Conservation (phyloP, 2,113 vertebrate genomes). For the Tiliqua scincoides region DNA sequence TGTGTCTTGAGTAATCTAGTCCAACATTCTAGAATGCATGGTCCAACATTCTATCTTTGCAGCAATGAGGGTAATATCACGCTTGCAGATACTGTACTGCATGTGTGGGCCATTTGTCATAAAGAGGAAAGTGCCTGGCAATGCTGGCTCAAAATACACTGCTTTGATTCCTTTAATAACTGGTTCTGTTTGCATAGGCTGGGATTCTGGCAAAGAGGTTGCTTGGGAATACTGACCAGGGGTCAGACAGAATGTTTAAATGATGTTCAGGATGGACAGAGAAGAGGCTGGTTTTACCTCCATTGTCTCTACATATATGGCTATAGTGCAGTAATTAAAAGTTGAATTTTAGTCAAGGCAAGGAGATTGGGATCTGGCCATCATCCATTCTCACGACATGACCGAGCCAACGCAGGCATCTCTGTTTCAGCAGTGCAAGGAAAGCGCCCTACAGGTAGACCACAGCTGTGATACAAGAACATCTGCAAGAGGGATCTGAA, state of each 20-base stretch:
- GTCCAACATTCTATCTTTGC: background rate
- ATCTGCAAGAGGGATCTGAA: no score
- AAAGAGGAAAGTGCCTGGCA: rapidly evolving
- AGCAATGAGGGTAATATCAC: background rate
- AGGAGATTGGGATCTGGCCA: background rate
- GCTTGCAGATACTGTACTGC: no score
- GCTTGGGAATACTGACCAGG: background rate
- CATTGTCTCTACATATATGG: background rate
- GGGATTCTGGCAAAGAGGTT: background rate
- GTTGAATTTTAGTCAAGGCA: background rate
- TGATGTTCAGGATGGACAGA: background rate
- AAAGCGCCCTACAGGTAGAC: no score
- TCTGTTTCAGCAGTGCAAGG: no score
- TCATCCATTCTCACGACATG: no score
- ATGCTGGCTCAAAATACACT: rapidly evolving
- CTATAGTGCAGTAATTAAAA: background rate
- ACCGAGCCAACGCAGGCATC: no score
- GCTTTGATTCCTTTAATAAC: background rate
- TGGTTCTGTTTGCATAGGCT: background rate
- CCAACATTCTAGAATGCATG: no score
- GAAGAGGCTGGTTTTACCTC: background rate
- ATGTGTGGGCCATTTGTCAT: background rate
- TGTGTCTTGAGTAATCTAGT: background rate
- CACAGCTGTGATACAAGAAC: no score
- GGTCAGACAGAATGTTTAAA: background rate